Conservation (phyloP, 2,888 invertebrate genomes). For the Ochropacha duplaris region DNA sequence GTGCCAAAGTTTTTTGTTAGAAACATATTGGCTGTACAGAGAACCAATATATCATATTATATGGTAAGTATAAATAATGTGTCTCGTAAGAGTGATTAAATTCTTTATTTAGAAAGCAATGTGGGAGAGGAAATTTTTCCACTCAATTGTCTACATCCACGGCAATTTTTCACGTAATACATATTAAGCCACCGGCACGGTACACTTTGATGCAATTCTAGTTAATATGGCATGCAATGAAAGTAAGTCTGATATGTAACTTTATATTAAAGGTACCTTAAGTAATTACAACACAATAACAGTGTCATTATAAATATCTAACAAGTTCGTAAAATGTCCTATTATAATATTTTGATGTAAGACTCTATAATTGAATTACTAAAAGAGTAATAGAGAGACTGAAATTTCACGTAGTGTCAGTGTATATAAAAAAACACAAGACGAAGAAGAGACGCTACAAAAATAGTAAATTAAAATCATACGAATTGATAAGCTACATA, state of each 20-base stretch:
- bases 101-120: constrained; percentile 54
- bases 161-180: constrained; percentile 65
- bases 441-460: background rate
- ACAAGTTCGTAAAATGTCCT: background rate
- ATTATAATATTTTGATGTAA: too few relatives aligned
- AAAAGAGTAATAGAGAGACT: too few relatives aligned
- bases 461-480: constrained; percentile 1
- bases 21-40: background rate
- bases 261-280: too few relatives aligned
- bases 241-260: background rate
- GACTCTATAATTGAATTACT: too few relatives aligned
- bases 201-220: constrained; percentile 29
- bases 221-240: background rate
- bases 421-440: background rate
- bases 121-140: constrained; percentile 49
- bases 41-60: constrained; percentile 1
- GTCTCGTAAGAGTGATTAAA: constrained; percentile 62
- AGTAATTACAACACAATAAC: too few relatives aligned
- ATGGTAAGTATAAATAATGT: constrained; percentile 48
- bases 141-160: constrained; percentile 63
- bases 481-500: too few relatives aligned
- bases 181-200: constrained; percentile 23
- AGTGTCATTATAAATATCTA: too few relatives aligned
- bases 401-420: too few relatives aligned
- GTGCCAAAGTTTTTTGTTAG: background rate